These are phyloP conservation scores for Pterophyllum scalare DNA, from an alignment of 2,113 vertebrate genomes.

Conservation along the genomic window DNA sequence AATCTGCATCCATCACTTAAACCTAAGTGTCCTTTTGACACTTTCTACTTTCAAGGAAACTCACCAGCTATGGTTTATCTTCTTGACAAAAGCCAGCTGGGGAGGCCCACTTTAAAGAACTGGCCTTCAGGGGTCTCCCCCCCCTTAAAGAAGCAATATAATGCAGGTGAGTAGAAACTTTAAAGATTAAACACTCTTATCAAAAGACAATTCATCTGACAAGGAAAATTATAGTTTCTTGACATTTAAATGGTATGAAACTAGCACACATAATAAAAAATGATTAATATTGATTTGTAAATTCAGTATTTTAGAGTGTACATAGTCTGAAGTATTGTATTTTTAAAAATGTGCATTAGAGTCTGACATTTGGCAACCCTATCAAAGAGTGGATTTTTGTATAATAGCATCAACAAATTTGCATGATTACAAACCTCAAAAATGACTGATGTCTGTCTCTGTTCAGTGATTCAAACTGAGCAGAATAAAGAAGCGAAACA, in stretches of 20 bases:
- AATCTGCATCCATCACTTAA: constrained; percentile 57
- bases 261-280: neutral
- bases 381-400: neutral
- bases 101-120: constrained; percentile 69
- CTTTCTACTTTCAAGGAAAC: constrained; percentile 64
- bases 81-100: constrained; percentile 80
- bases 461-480: neutral
- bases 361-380: neutral
- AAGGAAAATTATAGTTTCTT: neutral
- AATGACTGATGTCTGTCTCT: neutral
- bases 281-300: neutral
- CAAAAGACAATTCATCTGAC: neutral
- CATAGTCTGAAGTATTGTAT: neutral
- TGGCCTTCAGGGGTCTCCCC: constrained; percentile 66
- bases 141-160: constrained; percentile 68
- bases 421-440: neutral
- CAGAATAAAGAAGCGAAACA: neutral
- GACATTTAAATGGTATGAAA: neutral
- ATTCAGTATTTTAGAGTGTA: neutral
- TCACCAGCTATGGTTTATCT: constrained; percentile 56
- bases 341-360: neutral
- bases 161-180: constrained; percentile 66
- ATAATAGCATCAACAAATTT: neutral
- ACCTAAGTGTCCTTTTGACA: constrained; percentile 57
- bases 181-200: constrained; percentile 15